Evolutionary conservation across 2,888 invertebrate genomes (phyloP).

Genomic region (Neocrepidodera transversa): DNA sequence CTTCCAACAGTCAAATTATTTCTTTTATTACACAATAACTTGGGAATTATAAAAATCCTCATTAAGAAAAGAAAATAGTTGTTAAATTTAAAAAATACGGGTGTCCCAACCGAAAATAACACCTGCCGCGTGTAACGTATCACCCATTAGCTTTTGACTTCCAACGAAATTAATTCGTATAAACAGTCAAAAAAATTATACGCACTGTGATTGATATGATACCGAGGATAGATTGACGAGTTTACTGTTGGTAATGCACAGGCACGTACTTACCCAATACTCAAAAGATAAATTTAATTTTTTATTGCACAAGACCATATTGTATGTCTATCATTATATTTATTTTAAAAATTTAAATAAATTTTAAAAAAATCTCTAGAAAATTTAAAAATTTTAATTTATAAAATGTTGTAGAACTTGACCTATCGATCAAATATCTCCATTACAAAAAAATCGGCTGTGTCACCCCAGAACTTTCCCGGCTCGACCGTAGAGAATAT

Average conservation of each 20-base stretch:
- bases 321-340: too few species aligned
- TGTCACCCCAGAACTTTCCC: too few species aligned
- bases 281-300: too few species aligned
- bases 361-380: too few species aligned
- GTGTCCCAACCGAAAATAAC: constrained; percentile 19
- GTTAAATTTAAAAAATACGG: constrained; percentile 4
- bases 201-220: constrained; percentile 18
- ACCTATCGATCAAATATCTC: too few species aligned
- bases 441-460: too few species aligned
- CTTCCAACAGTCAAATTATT: not conserved
- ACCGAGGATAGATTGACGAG: constrained; percentile 13
- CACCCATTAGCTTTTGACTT: constrained; percentile 17
- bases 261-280: not conserved
- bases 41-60: constrained; percentile 9
- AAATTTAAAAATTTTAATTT: too few species aligned
- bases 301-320: too few species aligned
- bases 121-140: constrained; percentile 25
- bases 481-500: too few species aligned
- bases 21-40: constrained; percentile 9
- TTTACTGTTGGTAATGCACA: constrained; percentile 7
- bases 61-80: constrained; percentile 10
- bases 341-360: too few species aligned
- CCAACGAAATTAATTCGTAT: constrained; percentile 21
- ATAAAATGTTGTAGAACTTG: too few species aligned
- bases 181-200: constrained; percentile 24